Conservation (phyloP, 2,888 invertebrate species). For the Archaeoteleia sp. region DNA sequence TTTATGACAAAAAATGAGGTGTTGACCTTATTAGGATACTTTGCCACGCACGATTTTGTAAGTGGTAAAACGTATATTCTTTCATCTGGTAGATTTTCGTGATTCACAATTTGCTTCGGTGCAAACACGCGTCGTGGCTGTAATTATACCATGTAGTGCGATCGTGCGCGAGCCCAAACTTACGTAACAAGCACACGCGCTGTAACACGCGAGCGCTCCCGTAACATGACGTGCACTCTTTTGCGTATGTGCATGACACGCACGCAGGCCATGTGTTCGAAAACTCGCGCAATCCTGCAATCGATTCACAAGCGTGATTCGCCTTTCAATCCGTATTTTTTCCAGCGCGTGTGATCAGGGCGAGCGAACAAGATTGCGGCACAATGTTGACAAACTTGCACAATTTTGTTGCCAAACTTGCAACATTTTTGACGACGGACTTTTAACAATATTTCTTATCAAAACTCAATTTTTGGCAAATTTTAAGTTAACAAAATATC, state of each 20-base stretch:
- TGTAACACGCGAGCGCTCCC: conserved; percentile 35
- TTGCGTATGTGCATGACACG: too few relatives aligned
- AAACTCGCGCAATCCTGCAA: conserved; percentile 20
- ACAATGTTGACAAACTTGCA: neutral
- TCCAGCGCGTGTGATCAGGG: conserved; percentile 7
- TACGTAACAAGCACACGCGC: conserved; percentile 44
- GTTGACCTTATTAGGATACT: too few relatives aligned
- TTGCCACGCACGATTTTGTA: too few relatives aligned
- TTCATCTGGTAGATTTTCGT: neutral
- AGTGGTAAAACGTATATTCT: conserved; percentile 8
- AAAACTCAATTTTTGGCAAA: too few relatives aligned
- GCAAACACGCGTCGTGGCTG: conserved; percentile 36
- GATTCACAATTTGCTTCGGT: conserved; percentile 22
- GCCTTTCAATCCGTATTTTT: conserved; percentile 22
- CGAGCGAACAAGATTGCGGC: conserved; percentile 14
- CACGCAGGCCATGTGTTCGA: conserved; percentile 30
- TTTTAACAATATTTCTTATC: too few relatives aligned
- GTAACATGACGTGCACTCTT: conserved; percentile 35
- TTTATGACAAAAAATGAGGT: too few relatives aligned
- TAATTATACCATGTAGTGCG: conserved; percentile 35
- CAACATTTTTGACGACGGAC: conserved; percentile 19
- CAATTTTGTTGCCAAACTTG: neutral
- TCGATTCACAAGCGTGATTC: conserved; percentile 30
- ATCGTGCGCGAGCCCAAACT: conserved; percentile 40
- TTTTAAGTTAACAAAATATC: too few relatives aligned